Base-by-base conservation (phyloP, 2,113 vertebrate species). In the Salvelinus alpinus region DNA sequence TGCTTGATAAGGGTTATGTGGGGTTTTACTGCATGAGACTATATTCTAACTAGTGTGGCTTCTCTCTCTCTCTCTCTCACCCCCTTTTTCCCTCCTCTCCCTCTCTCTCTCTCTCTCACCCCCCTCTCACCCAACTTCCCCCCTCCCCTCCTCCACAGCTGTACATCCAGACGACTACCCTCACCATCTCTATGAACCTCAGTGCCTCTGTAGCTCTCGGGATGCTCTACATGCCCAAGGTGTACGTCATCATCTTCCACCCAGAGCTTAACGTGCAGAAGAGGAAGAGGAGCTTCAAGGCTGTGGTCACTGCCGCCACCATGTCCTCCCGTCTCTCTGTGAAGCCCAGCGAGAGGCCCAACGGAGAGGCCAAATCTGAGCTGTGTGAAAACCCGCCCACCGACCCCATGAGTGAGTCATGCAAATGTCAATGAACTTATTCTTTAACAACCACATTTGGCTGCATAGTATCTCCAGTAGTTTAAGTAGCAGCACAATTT, bases 151-250 rank as follows among this genome's bases (percentile, higher is more conserved):
- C 84, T 44, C 92, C 93, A 12, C 93, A 98, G 97, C 94, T 98
- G 89, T 98, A 98, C 94, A 97, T 98, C 89, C 97, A 98, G 93
- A 98, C 97, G 48, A 97, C 96, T 90, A 98, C 96, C 1, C 94
- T 98, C 81, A 98, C 96, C 84, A 97, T 98, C 93, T 98, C 96
- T 92, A 98, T 98, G 97, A 98, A 97, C 93, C 91, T 98, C 90
- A 98, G 97, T 93, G 97, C 97, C 60, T 98, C 96, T 8, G 97
- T 98, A 91, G 96, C 97, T 74, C 94, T 98, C 92, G 96, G 97
- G 89, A 96, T 98, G 96, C 96, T 98, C 77, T 98, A 97, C 92
- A 96, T 98, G 96, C 97, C 97, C 90, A 98, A 98, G 94, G 97
- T 98, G 80, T 98, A 98, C 94, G 95, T 98, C 93, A 97, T 98